A percentile compares a stretch with the other conserved stretches of the same genome.
Evolutionary conservation across 1,140 invertebrate species (phyloP).

Genomic region (Philopotamus ludificatus): DNA sequence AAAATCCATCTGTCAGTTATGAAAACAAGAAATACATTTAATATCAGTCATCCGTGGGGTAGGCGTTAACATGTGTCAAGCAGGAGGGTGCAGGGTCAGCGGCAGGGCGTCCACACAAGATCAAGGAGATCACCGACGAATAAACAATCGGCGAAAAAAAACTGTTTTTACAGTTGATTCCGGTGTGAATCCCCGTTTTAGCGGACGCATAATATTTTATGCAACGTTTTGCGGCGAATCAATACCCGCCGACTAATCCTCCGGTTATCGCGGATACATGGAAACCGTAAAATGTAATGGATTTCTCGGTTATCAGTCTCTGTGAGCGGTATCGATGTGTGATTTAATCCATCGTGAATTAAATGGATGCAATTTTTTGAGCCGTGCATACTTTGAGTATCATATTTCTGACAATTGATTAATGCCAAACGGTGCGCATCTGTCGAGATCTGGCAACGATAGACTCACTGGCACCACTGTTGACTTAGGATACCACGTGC

Average conservation of each 20-base stretch:
- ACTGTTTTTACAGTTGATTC: constrained; percentile 1
- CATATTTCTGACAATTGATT: constrained; percentile 15
- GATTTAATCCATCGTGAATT: neutral
- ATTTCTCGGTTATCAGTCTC: neutral
- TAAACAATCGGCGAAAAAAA: neutral
- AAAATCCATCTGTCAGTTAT: neutral
- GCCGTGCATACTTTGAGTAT: neutral
- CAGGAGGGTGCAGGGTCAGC: constrained; percentile 10
- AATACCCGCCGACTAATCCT: no score
- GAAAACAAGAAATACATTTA: neutral
- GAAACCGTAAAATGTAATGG: neutral
- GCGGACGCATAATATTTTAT: no score
- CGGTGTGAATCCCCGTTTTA: neutral
- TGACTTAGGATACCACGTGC: neutral
- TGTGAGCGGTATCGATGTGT: neutral
- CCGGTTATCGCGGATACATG: neutral
- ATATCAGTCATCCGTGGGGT: neutral
- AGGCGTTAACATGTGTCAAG: constrained; percentile 20
- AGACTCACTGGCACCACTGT: constrained; percentile 11
- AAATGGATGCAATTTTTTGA: neutral
- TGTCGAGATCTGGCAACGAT: neutral
- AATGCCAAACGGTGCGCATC: constrained; percentile 9
- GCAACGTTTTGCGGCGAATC: no score
- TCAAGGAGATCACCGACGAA: neutral
- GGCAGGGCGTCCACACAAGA: constrained; percentile 7